These are phyloP conservation scores for Atractosteus spatula DNA, from an alignment of 2,113 vertebrate species.

Conservation along the genomic window DNA sequence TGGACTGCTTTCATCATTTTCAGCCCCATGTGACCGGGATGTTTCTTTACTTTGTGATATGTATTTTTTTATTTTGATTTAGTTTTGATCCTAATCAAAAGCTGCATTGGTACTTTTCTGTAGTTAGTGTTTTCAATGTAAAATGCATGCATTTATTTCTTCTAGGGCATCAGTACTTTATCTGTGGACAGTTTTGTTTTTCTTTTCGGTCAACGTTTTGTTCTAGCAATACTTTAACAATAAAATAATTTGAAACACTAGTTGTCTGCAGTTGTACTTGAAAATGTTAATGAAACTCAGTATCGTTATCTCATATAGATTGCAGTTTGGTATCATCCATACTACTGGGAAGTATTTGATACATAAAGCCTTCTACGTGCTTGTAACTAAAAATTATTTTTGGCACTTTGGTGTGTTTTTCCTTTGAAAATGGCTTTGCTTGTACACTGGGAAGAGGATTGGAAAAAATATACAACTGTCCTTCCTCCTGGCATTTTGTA, in stretches of 20 bases:
- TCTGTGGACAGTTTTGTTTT: not conserved
- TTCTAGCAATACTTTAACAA: conserved; percentile 17
- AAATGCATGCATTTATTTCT: conserved; percentile 18
- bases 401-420: too few relatives aligned
- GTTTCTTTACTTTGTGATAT: conserved; percentile 5
- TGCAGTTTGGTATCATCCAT: not conserved
- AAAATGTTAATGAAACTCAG: not conserved
- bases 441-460: too few relatives aligned
- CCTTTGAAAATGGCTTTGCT: too few relatives aligned
- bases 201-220: conserved; percentile 5
- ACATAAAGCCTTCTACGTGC: too few relatives aligned
- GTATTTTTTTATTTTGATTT: not conserved
- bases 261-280: conserved; percentile 9
- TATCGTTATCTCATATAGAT: not conserved
- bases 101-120: conserved; percentile 1
- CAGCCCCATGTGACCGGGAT: conserved; percentile 1
- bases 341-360: too few relatives aligned
- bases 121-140: conserved; percentile 8
- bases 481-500: too few relatives aligned
- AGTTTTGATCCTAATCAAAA: not conserved
- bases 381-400: too few relatives aligned
- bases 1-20: not conserved
- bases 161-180: conserved; percentile 1
- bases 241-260: conserved; percentile 21
- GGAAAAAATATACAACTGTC: too few relatives aligned